Conservation (phyloP, 2,113 vertebrate genomes). For the Bubo blakistoni region DNA sequence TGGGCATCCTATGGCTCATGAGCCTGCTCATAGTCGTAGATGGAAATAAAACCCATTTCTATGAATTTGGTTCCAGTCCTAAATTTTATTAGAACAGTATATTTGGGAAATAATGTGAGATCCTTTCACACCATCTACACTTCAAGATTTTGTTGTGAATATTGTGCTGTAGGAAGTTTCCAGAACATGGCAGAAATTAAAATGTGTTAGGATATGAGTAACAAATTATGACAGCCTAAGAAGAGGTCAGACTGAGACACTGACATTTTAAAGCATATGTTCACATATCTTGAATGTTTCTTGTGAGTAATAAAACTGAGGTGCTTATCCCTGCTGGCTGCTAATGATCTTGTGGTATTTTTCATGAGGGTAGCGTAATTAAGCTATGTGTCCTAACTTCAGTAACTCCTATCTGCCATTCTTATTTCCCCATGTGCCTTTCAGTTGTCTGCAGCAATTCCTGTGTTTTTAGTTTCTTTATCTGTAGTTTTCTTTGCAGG, state of each 20-base stretch:
- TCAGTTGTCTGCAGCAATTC: background rate
- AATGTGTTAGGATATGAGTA: constrained; percentile 5
- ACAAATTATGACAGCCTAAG: constrained; percentile 31
- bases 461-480: background rate
- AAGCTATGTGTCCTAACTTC: background rate
- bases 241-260: constrained; percentile 28
- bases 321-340: constrained; percentile 15
- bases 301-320: constrained; percentile 46
- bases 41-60: background rate
- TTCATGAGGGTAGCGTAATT: background rate
- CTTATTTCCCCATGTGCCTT: background rate
- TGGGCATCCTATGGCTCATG: background rate
- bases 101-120: background rate
- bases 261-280: constrained; percentile 58
- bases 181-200: background rate
- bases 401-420: background rate
- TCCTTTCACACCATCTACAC: background rate
- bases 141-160: background rate
- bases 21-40: background rate
- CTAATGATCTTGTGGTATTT: constrained; percentile 22
- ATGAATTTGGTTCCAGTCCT: background rate
- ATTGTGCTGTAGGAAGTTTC: background rate
- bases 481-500: background rate
- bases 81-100: background rate
- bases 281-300: constrained; percentile 35